A percentile compares a stretch with the other conserved stretches of the same genome.
Evolutionary conservation across 2,888 invertebrate species (phyloP).

Genomic region (Hybos culiciformis): DNA sequence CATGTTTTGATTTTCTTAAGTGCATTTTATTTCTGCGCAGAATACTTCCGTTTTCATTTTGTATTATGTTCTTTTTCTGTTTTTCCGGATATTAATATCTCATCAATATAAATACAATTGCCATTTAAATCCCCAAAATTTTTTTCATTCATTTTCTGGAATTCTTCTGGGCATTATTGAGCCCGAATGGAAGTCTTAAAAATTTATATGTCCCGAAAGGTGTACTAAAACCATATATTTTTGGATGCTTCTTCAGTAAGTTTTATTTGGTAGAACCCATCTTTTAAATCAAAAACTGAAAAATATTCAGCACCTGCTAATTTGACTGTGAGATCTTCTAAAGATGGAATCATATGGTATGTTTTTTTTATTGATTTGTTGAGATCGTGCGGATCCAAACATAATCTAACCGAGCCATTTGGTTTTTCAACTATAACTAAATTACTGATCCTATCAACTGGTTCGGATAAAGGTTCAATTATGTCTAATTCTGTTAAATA

Average conservation of each 20-base stretch:
- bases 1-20: no score
- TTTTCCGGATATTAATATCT: constrained; percentile 7
- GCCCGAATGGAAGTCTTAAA: constrained; percentile 13
- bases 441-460: not conserved
- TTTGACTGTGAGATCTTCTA: constrained; percentile 16
- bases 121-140: constrained; percentile 5
- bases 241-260: constrained; percentile 7
- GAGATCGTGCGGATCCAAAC: constrained; percentile 19
- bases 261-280: constrained; percentile 14
- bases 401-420: constrained; percentile 17
- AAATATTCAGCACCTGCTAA: constrained; percentile 15
- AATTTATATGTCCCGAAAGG: constrained; percentile 10
- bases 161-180: constrained; percentile 11
- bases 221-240: constrained; percentile 14
- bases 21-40: no score
- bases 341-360: constrained; percentile 15
- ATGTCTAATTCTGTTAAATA: not conserved
- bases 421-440: constrained; percentile 11
- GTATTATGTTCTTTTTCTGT: constrained; percentile 9
- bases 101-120: constrained; percentile 7
- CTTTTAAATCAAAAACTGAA: constrained; percentile 17
- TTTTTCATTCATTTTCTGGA: constrained; percentile 5
- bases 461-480: not conserved
- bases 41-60: constrained; percentile 7
- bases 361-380: constrained; percentile 16